Evolutionary conservation across 1,140 invertebrate genomes (phyloP).

Genomic region (Drusus annulatus): DNA sequence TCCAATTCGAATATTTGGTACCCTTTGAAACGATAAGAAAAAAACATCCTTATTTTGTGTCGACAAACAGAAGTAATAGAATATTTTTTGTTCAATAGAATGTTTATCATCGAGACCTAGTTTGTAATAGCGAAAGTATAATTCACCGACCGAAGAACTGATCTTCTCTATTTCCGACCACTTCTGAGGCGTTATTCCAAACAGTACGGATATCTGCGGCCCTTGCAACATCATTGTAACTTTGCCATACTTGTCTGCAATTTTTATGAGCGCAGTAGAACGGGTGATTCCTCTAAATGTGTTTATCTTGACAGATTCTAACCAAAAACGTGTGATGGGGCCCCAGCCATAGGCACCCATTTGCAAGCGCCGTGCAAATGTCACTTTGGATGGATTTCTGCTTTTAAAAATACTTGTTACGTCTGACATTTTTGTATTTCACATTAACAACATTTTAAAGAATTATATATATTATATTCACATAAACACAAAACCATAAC

Average conservation of each 20-base stretch:
- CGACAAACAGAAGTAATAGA: slow-evolving; percentile 45
- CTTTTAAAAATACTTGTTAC: slow-evolving; percentile 13
- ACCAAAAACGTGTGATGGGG: slow-evolving; percentile 16
- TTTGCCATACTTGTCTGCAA: slow-evolving; percentile 26
- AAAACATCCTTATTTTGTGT: slow-evolving; percentile 35
- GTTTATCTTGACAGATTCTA: slow-evolving; percentile 47
- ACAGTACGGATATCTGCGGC: slow-evolving; percentile 22
- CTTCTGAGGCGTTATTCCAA: slow-evolving; percentile 29
- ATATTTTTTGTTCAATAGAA: slow-evolving; percentile 46
- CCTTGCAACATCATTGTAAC: slow-evolving; percentile 43
- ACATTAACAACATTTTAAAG: too few relatives aligned
- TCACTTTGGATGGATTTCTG: slow-evolving; percentile 36
- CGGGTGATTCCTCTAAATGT: neutral
- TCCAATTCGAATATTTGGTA: slow-evolving; percentile 37
- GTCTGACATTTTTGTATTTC: neutral
- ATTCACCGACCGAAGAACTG: neutral
- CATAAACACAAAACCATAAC: too few relatives aligned
- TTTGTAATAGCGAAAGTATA: slow-evolving; percentile 49
- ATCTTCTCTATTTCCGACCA: slow-evolving; percentile 47
- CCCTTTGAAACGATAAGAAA: slow-evolving; percentile 44
- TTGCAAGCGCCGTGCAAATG: slow-evolving; percentile 32
- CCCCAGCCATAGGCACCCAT: slow-evolving; percentile 43
- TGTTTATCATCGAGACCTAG: slow-evolving; percentile 40
- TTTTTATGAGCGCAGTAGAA: slow-evolving; percentile 42
- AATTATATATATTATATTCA: too few relatives aligned